Base-by-base conservation (phyloP, 2,113 vertebrate species). In the Mobula birostris region DNA sequence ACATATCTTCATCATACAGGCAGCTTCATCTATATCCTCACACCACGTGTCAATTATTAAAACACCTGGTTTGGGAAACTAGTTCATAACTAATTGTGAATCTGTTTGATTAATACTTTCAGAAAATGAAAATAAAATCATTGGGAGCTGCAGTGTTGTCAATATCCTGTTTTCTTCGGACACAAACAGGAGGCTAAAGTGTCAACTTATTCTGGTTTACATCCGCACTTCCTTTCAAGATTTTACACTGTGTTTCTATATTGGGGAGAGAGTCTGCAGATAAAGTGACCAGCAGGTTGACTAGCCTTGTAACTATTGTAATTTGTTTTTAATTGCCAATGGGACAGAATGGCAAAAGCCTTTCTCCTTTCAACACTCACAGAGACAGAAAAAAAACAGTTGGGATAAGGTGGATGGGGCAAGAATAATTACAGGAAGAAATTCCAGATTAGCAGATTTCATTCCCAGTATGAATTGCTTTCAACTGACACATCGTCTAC, bases 31-130 rank as follows among this genome's bases (percentile, higher is more conserved):
- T 27, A 40, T 1, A 92, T 24, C 17, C n/a, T 72, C 29, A 0
- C 29, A n/a, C 61, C 61, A 32, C 32, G 66, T 40, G 32, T 11
- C 3, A 92, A 0, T 72, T 24, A 68, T 70, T 70, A 92, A 72
- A 72, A 93, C 11, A 24, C 36, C 68, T 40, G 3, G n/a, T 91
- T n/a, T 9, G n/a, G 90, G 90, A 5, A 72, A 72, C 32, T 72
- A 48, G 68, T 93, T 93, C 24, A 40, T 56, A 93, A 56, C 24
- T 56, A 74, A 76, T 29, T 93, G 91, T 56, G 91, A 74, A 74
- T 93, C 91, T 56, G 68, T 70, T 48, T 48, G 3, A 87, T n/a
- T 88, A 63, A 63, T 63, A 63, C 29, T 3, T 85, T 58, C 9
- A 88, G n/a, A n/a, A 63, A 88, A 11, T 29, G 48, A 27, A 24